Base-by-base conservation (phyloP, 2,113 vertebrate species). In the Illadopsis cleaveri region DNA sequence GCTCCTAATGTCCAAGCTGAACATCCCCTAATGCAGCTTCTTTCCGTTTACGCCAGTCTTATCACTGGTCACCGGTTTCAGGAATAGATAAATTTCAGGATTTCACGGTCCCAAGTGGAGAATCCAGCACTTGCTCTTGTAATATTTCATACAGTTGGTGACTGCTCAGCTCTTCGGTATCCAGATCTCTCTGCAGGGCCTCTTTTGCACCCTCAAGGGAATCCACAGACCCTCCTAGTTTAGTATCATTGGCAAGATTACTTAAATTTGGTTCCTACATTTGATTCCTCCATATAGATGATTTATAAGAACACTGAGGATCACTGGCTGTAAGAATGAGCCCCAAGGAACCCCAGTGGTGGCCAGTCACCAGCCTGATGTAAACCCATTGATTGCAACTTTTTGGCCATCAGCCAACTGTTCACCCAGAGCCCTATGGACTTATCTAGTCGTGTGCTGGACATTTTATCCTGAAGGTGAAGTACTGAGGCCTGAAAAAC, bases 221-320 rank as follows among this genome's bases (percentile, higher is more conserved):
- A 58, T 60, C 33, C 33, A 51, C 12, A 65, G 25, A n/a, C 54
- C 11, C 54, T 82, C 20, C 33, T 35, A 44, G 17, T 70, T 70
- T 38, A 65, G 15, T 47, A 24, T 40, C 0, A 0, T 31, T 1
- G 0, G 5, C 23, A 66, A 61, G 82, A n/a, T 64, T 35, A 17
- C 6, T 54, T 47, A 15, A 31, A 28, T 61, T 57, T 51, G n/a
- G 5, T 66, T 60, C 38, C 38, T 66, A 8, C 11, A 28, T 57
- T 57, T 51, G n/a, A 4, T 66, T 61, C n/a, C 30, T 21, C 21
- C 17, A 2, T 45, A 10, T 3, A 61, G 35, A 24, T 82, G 3
- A 73, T 78, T 47, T 69, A 45, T 54, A 65, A 69, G 35, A 64
- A 6, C 1, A 3, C 16, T 69, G 35, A 77, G 58, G 65, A 53